Percentiles rank a stretch among this genome's conserved stretches.
These are phyloP conservation scores for Trichomalopsis sarcophagae DNA, from an alignment of 1,140 invertebrate species.

Conservation along the genomic window DNA sequence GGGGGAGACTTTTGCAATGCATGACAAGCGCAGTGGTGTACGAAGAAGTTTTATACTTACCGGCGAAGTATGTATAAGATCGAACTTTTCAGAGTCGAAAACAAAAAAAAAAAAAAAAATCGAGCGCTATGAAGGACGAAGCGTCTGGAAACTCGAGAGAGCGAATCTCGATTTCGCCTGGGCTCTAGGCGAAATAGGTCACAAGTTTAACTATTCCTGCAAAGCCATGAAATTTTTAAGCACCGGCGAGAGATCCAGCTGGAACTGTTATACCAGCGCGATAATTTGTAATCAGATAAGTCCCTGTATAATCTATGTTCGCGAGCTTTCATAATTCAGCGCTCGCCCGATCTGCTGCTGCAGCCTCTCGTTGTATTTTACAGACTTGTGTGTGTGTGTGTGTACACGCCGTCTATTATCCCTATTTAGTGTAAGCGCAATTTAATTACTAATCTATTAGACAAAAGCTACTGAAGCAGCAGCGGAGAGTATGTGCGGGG, in stretches of 20 bases:
- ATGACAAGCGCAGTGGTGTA: neutral
- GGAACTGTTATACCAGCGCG: too few species aligned
- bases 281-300: too few species aligned
- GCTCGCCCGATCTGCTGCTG: too few species aligned
- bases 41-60: too few species aligned
- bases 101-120: too few species aligned
- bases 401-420: neutral
- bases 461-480: neutral
- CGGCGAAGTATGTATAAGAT: neutral
- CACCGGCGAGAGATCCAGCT: neutral
- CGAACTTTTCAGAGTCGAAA: too few species aligned
- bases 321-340: too few species aligned
- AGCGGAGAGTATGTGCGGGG: too few species aligned
- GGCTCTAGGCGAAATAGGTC: neutral
- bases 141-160: neutral
- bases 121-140: neutral
- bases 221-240: neutral
- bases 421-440: neutral
- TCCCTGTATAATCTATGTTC: too few species aligned
- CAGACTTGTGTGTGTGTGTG: neutral
- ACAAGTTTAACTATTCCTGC: slow-evolving; percentile 14
- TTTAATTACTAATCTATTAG: slow-evolving; percentile 3
- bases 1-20: neutral
- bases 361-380: neutral
- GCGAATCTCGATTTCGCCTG: neutral